Conservation (phyloP, 2,113 vertebrate genomes). For the Penelope pileata region DNA sequence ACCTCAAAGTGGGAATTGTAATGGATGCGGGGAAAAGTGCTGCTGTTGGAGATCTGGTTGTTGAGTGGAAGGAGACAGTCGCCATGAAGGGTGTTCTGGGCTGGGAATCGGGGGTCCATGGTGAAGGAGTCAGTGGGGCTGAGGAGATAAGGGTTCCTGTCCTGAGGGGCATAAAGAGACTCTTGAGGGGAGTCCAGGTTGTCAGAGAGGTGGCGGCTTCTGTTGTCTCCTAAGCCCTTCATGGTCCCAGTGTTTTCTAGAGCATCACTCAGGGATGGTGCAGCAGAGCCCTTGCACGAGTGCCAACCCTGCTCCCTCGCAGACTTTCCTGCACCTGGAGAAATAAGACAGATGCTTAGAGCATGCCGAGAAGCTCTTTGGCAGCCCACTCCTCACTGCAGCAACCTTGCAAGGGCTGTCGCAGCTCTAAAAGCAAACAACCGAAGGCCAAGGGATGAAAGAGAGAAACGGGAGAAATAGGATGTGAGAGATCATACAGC, state of each 20-base stretch:
- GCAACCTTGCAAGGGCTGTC: background rate
- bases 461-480: background rate
- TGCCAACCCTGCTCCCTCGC: background rate
- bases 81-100: slow-evolving; percentile 81
- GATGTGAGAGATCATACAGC: background rate
- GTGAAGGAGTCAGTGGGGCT: slow-evolving; percentile 92
- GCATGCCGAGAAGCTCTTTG: background rate
- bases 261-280: slow-evolving; percentile 61
- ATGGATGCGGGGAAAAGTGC: slow-evolving; percentile 96
- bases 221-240: slow-evolving; percentile 96
- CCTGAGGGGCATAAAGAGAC: slow-evolving; percentile 85
- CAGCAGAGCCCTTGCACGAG: background rate
- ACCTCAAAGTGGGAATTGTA: slow-evolving; percentile 97
- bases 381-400: background rate
- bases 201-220: slow-evolving; percentile 90
- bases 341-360: slow-evolving; percentile 33
- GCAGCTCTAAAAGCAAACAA: background rate
- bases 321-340: slow-evolving; percentile 17
- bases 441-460: background rate
- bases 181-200: slow-evolving; percentile 89
- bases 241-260: slow-evolving; percentile 81
- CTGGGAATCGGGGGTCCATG: slow-evolving; percentile 84
- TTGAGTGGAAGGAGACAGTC: slow-evolving; percentile 93
- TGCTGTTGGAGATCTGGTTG: slow-evolving; percentile 95
- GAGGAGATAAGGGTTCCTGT: slow-evolving; percentile 91